Base-by-base conservation (phyloP, 2,797 vertebrate species). In the Otolemur crassicaudatus region DNA sequence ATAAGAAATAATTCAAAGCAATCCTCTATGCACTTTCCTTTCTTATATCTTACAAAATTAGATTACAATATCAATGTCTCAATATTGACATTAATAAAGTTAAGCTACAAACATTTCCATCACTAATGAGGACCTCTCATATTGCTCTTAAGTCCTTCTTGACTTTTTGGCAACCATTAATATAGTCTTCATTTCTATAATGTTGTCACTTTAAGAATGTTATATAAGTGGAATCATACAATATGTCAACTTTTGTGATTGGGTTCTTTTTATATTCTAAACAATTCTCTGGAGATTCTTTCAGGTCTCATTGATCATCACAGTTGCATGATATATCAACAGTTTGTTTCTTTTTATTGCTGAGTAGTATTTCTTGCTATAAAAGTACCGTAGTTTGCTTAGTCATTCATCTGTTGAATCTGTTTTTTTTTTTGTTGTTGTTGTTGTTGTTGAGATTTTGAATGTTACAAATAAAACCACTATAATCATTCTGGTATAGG, bases 151-250 rank as follows among this genome's bases (percentile, higher is more conserved):
- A 31, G 0, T 1, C 49, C 17, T 43, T 20, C 19, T 76, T 70
- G 34, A 75, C 65, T 65, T 72, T 89, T 70, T 43, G n/a, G 25
- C 22, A 73, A 87, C 29, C 60, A 76, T 40, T 93, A 25, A 60
- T 46, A 23, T 40, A 7, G 49, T 88, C 20, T 80, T 72, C 1
- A 65, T 49, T 53, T 94, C 25, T 60, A 85, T 25, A 91, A 22
- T 96, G 91, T 83, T 77, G 61, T 70, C 67, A 94, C 77, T 86
- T 87, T 29, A 96, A 86, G 67, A 82, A 70, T 10, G 3, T 69
- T 49, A 31, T 12, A 29, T 63, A 79, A 84, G 61, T 19, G 2
- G 12, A 69, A 63, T 85, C 31, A n/a, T 27, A 79, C 0, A 2
- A 22, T 56, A 16, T 17, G 0, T 75, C 29, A 89, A 1, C 11